Evolutionary conservation across 1,140 invertebrate genomes (phyloP).

Genomic region (Drosophila auraria): DNA sequence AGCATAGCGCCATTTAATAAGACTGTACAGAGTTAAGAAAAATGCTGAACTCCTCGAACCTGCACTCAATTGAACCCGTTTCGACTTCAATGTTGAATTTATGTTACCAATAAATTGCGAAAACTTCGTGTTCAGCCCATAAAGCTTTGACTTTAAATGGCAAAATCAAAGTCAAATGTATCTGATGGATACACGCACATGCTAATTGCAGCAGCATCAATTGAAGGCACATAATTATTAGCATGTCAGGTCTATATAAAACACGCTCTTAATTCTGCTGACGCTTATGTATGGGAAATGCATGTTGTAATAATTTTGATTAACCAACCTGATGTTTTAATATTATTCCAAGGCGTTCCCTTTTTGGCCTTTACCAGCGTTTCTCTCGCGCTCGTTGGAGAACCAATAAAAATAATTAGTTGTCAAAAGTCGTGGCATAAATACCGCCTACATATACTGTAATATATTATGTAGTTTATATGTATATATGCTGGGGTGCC

Average conservation of each 20-base stretch:
- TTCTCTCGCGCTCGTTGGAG: conserved; percentile 22
- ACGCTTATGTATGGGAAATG: background rate
- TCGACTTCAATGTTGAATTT: conserved; percentile 1
- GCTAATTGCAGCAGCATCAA: conserved; percentile 41
- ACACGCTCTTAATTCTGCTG: conserved; percentile 15
- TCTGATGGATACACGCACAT: conserved; percentile 26
- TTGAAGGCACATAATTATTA: conserved; percentile 15
- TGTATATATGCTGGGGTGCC: conserved; percentile 29
- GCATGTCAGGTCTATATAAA: conserved; percentile 19
- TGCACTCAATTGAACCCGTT: conserved; percentile 17
- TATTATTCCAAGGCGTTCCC: conserved; percentile 56
- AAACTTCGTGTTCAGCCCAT: conserved; percentile 6
- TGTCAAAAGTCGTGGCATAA: conserved; percentile 70
- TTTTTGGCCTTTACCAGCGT: conserved; percentile 38
- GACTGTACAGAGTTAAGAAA: background rate
- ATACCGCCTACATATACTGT: conserved; percentile 60
- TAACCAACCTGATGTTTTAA: conserved; percentile 55
- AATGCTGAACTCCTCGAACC: conserved; percentile 1
- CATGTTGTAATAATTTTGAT: conserved; percentile 28
- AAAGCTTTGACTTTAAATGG: conserved; percentile 39
- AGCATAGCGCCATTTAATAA: background rate
- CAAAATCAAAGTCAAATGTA: conserved; percentile 56
- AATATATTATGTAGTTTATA: conserved; percentile 13
- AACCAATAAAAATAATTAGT: conserved; percentile 59
- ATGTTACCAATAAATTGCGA: background rate